Percentiles rank a stretch among this genome's conserved stretches.
phyloP scores from a whole-genome alignment of 2,797 vertebrate species.

The Melanotaenia pygmaea region DNA sequence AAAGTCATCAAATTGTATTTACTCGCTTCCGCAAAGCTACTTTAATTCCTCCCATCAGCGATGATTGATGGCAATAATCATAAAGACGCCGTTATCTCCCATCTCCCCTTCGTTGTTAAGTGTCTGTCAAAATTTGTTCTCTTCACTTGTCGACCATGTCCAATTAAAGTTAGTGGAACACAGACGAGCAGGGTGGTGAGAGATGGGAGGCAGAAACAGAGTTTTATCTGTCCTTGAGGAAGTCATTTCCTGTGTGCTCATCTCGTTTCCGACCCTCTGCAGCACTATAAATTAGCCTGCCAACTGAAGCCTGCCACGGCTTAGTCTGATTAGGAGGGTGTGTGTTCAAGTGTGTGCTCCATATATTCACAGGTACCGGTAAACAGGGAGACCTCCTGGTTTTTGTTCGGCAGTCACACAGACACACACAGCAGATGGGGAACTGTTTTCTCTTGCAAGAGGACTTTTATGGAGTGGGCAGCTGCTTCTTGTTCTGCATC shows the following conservation, averaged over 20 bases:
- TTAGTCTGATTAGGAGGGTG: constrained; percentile 46
- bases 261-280: constrained; percentile 57
- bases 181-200: constrained; percentile 53
- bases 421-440: constrained; percentile 50
- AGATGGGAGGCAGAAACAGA: constrained; percentile 45
- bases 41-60: constrained; percentile 62
- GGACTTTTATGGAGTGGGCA: constrained; percentile 49
- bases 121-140: constrained; percentile 71
- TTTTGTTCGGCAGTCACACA: constrained; percentile 23
- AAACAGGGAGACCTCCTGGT: constrained; percentile 39
- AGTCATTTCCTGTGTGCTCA: constrained; percentile 75
- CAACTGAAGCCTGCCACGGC: constrained; percentile 62
- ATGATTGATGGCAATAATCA: constrained; percentile 71
- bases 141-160: constrained; percentile 69
- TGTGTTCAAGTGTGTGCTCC: constrained; percentile 25
- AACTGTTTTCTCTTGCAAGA: constrained; percentile 40
- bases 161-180: constrained; percentile 75
- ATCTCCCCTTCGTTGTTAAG: constrained; percentile 60
- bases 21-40: constrained; percentile 61
- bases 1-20: constrained; percentile 73
- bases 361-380: constrained; percentile 47
- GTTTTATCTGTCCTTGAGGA: constrained; percentile 78
- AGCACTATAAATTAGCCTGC: constrained; percentile 63
- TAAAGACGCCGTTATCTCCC: constrained; percentile 52
- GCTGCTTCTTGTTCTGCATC: constrained; percentile 64